Base-by-base conservation (phyloP, 1,140 invertebrate species). In the Spodoptera frugiperda region DNA sequence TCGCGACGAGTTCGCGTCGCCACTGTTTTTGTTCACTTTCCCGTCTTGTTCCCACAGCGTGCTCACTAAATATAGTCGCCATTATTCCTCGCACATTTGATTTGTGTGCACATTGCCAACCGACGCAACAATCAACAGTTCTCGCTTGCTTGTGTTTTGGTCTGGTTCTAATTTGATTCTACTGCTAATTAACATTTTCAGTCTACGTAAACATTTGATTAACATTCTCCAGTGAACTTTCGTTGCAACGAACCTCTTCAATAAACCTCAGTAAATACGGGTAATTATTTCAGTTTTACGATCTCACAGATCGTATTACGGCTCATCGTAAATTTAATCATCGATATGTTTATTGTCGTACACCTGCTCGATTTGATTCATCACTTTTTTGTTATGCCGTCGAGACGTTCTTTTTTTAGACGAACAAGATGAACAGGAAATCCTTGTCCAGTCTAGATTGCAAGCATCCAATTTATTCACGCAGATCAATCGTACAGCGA, bases 11-110 rank as follows among this genome's bases (percentile, higher is more conserved):
- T 75, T 78, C 61, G 30, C 76, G 85, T 81, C 86, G 82, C 84
- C 82, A 77, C 67, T 76, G 83, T 89, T 90, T 91, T 91, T 91
- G 85, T 88, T 76, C 79, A 88, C 91, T 92, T 91, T 91, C 89
- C 85, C 90, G 83, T 55, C 33, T 30, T 71, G 53, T 68, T 71
- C 68, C 68, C 68, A 57, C 53, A 74, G 30, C 71, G 14, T 19
- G 30, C 30, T 33, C 46, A 57, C 68, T 72, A 72, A 72, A 72
- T 74, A 61, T 49, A 74, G 39, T 78, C 67, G 70, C 48, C 77
- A 76, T 78, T 80, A 71, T 78, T 67, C 48, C 61, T 63, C 71
- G 65, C 63, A 68, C 79, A 74, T 82, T 81, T 78, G 78, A 85
- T 78, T 84, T 85, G 68, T 79, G 65, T 81, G 71, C 78, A 74